Evolutionary conservation across 2,888 invertebrate species (phyloP), one percentile per base, ranked within the genome.

Genomic region (Chorisops tibialis): DNA sequence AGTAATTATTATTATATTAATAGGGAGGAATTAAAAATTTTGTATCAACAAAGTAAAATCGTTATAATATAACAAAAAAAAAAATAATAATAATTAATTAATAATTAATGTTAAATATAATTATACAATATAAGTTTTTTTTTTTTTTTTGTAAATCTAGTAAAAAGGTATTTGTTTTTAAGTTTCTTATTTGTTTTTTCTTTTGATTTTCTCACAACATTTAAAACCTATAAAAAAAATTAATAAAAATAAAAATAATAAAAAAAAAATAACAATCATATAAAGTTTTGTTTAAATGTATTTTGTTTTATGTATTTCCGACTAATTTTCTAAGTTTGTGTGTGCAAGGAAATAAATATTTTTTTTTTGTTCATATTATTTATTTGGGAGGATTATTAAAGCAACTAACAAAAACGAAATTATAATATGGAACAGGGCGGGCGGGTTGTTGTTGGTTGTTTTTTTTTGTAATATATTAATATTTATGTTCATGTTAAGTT

Each of bases 381-480:
- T 30, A 30, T 30, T 30, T 30, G 30, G 30, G 30, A 30, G 30
- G 30, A 7, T 7, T 9, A 30, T 30, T 30, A 30, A 30, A 30
- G 30, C 30, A 30, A 30, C 19, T 21, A 54, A 41, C 1, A 54
- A 54, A 12, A 51, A 51, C 9, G 11, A 51, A 45, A 45, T 3
- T 4, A 45, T 37, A 4, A 9, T 37, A 37, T 54, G 52, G 19
- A 39, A 54, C 39, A 54, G 52, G 52, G 56, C 30, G 43, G 56
- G 56, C 45, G 56, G 56, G 56, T 56, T 45, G 18, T 56, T 39
- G 45, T 11, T 56, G 45, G 16, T 19, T 21, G 30, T 30, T 43
- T 56, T 24, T 45, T 56, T 24, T 19, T 41, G n/a, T 54, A 39
- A 45, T 45, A 22, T 45, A 56, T 56, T 45, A 45, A 56, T 56